A percentile compares a stretch with the other conserved stretches of the same genome.
Conservation (phyloP, 53 echinoderm and acorn worm genomes). For the Glandiceps talaboti region DNA sequence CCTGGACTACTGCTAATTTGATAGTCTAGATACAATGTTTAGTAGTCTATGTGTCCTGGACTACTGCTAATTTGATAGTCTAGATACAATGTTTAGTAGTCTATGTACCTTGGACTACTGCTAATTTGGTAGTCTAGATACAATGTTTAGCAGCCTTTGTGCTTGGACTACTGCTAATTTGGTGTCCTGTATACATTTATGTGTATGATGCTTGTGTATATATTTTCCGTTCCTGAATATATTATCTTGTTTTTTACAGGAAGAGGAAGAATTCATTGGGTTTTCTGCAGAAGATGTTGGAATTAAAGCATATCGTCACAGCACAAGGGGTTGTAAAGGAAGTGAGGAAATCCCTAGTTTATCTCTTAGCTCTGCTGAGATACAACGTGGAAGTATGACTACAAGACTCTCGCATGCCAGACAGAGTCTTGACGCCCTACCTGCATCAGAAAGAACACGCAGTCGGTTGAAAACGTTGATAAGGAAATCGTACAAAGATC, state of each 20-base stretch:
- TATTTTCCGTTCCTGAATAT: too few species aligned
- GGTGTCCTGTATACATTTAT: too few species aligned
- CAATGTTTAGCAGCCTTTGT: too few species aligned
- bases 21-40: too few species aligned
- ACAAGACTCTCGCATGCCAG: not conserved
- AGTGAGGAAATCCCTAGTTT: not conserved
- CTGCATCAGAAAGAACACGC: not conserved
- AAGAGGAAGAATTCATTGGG: slow-evolving; percentile 84
- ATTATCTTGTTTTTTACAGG: not conserved
- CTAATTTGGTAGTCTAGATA: too few species aligned
- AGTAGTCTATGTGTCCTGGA: too few species aligned
- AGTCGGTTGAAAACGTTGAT: not conserved
- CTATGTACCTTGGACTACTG: too few species aligned
- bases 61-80: too few species aligned
- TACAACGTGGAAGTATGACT: not conserved
- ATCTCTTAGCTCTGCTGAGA: not conserved
- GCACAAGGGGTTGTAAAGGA: not conserved
- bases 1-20: too few species aligned
- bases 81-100: too few species aligned
- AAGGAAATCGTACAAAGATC: not conserved
- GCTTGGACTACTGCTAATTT: too few species aligned
- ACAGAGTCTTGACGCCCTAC: not conserved
- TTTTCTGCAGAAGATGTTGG: slow-evolving; percentile 42
- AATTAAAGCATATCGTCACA: slow-evolving; percentile 5
- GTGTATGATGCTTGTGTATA: too few species aligned